phyloP scores from a whole-genome alignment of 2,888 invertebrate species.

The Epinotia ramella region DNA sequence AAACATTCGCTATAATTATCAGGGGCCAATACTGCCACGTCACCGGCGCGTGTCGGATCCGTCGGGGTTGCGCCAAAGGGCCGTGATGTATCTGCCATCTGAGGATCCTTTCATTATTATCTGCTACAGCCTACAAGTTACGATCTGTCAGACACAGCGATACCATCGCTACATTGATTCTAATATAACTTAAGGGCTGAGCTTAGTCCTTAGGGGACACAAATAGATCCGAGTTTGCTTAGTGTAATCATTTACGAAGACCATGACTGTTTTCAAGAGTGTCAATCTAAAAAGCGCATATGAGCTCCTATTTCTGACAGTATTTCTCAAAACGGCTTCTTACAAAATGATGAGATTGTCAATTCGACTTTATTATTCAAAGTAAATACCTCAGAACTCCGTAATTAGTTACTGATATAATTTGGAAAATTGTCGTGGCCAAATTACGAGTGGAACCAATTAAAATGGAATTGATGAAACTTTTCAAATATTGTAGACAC shows the following conservation, averaged over 20 bases:
- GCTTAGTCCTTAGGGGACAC: constrained; percentile 1
- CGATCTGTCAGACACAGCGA: constrained; percentile 33
- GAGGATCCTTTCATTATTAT: constrained; percentile 8
- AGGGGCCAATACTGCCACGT: neutral
- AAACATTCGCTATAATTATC: neutral
- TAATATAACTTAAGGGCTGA: constrained; percentile 4
- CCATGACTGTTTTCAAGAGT: neutral
- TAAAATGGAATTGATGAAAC: neutral
- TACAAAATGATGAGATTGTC: no score
- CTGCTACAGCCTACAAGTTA: constrained; percentile 40
- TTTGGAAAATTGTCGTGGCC: no score
- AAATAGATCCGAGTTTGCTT: neutral
- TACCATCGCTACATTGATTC: constrained; percentile 34
- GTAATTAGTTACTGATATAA: no score
- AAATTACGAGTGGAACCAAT: neutral
- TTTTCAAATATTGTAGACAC: neutral
- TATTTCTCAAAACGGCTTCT: no score
- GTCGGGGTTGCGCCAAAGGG: neutral
- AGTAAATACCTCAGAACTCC: no score
- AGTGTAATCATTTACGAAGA: neutral
- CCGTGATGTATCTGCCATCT: constrained; percentile 30
- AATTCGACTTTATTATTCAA: no score
- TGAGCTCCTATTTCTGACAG: no score
- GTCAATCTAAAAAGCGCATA: neutral
- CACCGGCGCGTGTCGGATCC: neutral